Evolutionary conservation across 1,140 invertebrate species (phyloP).

Genomic region (Pararge aegeria): DNA sequence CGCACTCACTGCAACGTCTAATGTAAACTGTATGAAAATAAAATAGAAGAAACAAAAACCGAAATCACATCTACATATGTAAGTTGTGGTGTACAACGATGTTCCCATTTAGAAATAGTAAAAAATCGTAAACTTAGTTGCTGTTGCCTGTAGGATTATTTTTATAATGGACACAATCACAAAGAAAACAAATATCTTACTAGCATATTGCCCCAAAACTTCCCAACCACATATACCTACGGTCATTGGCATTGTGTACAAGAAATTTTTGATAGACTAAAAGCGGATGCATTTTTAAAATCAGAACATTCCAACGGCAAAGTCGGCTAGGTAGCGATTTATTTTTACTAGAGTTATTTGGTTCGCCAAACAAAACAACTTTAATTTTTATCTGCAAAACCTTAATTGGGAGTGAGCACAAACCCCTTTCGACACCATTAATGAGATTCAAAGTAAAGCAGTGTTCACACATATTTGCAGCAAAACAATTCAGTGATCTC

Average conservation of each 20-base stretch:
- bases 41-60: no score
- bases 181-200: no score
- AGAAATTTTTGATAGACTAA: background rate
- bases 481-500: slow-evolving; percentile 29
- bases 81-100: no score
- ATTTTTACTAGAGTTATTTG: slow-evolving; percentile 7
- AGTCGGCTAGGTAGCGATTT: background rate
- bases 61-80: no score
- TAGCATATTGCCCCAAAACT: no score
- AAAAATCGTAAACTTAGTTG: no score
- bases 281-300: background rate
- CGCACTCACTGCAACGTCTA: no score
- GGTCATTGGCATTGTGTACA: background rate
- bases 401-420: slow-evolving; percentile 30
- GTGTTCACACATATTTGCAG: slow-evolving; percentile 23
- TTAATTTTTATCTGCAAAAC: slow-evolving; percentile 25
- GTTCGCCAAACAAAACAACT: slow-evolving; percentile 7
- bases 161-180: no score
- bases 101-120: no score
- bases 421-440: slow-evolving; percentile 40
- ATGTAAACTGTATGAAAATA: no score
- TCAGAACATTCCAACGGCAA: background rate
- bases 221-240: no score
- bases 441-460: slow-evolving; percentile 34
- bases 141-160: no score